phyloP scores from a whole-genome alignment of 2,113 vertebrate species.

The Camelus dromedarius region DNA sequence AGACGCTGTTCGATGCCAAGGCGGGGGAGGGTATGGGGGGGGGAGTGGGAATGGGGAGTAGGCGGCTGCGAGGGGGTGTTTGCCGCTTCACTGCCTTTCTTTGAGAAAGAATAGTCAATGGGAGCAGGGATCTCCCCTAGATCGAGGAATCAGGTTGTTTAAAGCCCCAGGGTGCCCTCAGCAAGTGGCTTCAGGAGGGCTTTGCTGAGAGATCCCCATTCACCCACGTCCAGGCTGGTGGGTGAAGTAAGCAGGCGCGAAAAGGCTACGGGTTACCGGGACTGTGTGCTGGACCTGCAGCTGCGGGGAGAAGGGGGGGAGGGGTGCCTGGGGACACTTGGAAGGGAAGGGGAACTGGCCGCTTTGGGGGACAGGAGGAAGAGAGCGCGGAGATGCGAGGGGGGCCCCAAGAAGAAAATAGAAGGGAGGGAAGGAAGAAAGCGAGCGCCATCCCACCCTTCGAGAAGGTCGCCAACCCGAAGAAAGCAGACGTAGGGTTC shows the following conservation, averaged over 20 bases:
- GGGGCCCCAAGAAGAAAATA: not conserved
- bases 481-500: not conserved
- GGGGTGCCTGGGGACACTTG: not conserved
- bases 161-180: conserved; percentile 14
- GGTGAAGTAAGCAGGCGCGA: not conserved
- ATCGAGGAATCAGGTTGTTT: not conserved
- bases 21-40: not conserved
- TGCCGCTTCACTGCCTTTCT: not conserved
- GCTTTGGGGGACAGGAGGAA: not conserved
- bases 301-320: not conserved
- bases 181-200: not conserved
- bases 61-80: not conserved
- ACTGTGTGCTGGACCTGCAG: not conserved
- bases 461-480: not conserved
- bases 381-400: not conserved
- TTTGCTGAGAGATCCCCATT: not conserved
- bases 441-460: not conserved
- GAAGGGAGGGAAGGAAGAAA: not conserved
- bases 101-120: not conserved
- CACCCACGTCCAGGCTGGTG: not conserved
- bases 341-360: not conserved
- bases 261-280: not conserved
- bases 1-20: conserved; percentile 13
- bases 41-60: not conserved
- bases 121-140: not conserved